phyloP scores from a whole-genome alignment of 1,140 invertebrate genomes.

The Camponotus pennsylvanicus region DNA sequence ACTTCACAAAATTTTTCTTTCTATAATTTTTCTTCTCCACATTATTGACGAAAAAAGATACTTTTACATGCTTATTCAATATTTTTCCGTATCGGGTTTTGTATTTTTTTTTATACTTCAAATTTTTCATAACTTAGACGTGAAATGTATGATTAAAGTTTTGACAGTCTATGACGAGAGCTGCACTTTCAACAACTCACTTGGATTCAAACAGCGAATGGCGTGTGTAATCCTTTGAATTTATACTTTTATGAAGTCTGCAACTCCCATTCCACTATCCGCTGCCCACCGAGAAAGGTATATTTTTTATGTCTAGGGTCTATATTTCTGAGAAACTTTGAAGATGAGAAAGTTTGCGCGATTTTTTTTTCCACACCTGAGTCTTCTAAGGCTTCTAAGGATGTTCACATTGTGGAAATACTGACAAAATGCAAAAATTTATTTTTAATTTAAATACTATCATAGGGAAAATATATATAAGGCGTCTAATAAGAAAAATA shows the following conservation, averaged over 20 bases:
- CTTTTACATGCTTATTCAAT: neutral
- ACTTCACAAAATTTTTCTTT: neutral
- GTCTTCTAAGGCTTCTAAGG: slow-evolving; percentile 1
- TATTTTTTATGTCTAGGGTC: slow-evolving; percentile 31
- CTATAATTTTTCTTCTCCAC: neutral
- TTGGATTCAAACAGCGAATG: neutral
- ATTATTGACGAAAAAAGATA: neutral
- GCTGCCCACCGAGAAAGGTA: neutral
- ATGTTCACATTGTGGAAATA: slow-evolving; percentile 6
- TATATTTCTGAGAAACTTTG: slow-evolving; percentile 29
- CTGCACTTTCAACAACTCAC: neutral
- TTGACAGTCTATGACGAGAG: slow-evolving; percentile 6
- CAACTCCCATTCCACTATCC: neutral
- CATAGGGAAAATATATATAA: neutral
- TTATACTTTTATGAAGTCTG: slow-evolving; percentile 77
- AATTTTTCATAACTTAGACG: slow-evolving; percentile 1
- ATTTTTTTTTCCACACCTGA: slow-evolving; percentile 56
- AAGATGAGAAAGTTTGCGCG: slow-evolving; percentile 35
- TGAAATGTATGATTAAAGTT: slow-evolving; percentile 1
- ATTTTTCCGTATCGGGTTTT: neutral
- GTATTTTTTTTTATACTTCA: neutral
- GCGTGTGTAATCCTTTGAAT: slow-evolving; percentile 72
- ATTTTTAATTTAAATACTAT: slow-evolving; percentile 1
- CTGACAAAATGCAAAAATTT: neutral
- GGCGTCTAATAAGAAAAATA: neutral